Evolutionary conservation across 2,888 invertebrate genomes (phyloP), one percentile per base, ranked within the genome.

Genomic region (Pantelozetes paolii): DNA sequence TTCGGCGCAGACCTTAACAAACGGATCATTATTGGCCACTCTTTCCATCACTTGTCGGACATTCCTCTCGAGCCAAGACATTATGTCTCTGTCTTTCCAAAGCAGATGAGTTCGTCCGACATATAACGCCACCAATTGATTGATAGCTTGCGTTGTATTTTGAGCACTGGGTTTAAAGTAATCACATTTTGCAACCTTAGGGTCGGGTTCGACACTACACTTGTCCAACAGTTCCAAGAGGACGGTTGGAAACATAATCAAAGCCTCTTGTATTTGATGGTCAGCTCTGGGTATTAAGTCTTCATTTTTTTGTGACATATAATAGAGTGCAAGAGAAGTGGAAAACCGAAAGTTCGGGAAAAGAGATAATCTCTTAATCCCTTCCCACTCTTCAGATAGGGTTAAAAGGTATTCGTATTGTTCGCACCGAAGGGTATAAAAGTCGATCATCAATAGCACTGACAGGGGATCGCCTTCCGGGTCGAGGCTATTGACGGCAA

Each of bases 311-410:
- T 71, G 36, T 36, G 77, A 74, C 81, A 88, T 89, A 78, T 88
- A 83, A 2, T 90, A 90, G 77, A 93, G 83, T 0, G 93, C 89
- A 20, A 64, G n/a, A 11, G 64, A 64, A 75, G 89, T 84, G 1
- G 92, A 91, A 82, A 88, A 92, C 0, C 90, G 89, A 85, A 92
- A 90, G 81, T 93, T 94, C n/a, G 94, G 94, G 75, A 94, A 83
- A 81, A 91, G 90, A 54, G 88, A 86, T 62, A 92, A 83, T 83
- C 91, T 91, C 78, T 88, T 86, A 70, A 84, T 82, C 15, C 80
- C 79, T 64, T 78, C 62, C 77, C 83, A 82, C 77, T 84, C 82
- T 36, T 82, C 78, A 77, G 80, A 87, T 82, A 80, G 84, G 15
- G 83, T 80, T 9, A 85, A 82, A 18, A 91, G 83, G 89, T 90